Conservation (phyloP, 1,140 invertebrate genomes). For the Coptotermes formosanus region DNA sequence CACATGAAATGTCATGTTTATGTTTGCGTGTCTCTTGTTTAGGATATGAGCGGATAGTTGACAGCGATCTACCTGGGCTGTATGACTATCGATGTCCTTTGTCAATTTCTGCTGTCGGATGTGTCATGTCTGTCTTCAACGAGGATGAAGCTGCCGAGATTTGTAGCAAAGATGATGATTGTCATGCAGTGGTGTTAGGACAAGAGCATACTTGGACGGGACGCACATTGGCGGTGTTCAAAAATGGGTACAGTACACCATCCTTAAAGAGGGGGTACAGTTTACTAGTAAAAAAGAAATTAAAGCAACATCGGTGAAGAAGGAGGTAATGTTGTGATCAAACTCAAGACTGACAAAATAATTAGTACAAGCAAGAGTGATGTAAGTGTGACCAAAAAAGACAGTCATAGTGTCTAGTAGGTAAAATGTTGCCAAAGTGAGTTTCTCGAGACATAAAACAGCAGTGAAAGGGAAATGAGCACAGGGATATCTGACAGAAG, state of each 20-base stretch:
- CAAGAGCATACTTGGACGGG: slow-evolving; percentile 48
- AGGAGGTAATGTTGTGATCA: background rate
- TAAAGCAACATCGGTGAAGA: background rate
- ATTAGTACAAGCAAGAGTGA: background rate
- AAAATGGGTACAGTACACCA: slow-evolving; percentile 40
- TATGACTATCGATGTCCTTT: slow-evolving; percentile 48
- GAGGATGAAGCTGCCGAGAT: slow-evolving; percentile 45
- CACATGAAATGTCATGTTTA: background rate
- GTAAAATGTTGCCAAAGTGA: background rate
- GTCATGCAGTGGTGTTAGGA: slow-evolving; percentile 47
- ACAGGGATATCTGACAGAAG: background rate
- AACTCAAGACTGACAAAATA: background rate
- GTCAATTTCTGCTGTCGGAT: slow-evolving; percentile 44
- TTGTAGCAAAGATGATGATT: slow-evolving; percentile 45
- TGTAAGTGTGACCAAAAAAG: background rate
- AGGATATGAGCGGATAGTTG: slow-evolving; percentile 31
- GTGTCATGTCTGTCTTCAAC: slow-evolving; percentile 47
- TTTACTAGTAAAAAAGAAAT: slow-evolving; percentile 29
- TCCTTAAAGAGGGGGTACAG: slow-evolving; percentile 31
- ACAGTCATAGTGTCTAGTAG: background rate
- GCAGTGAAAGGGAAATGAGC: too few species aligned
- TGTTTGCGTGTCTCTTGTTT: background rate
- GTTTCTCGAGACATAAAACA: background rate
- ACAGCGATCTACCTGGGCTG: slow-evolving; percentile 44
- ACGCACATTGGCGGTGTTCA: slow-evolving; percentile 44